These are phyloP conservation scores for Omphaloscelis lunosa DNA, from an alignment of 2,888 invertebrate species.

Conservation along the genomic window DNA sequence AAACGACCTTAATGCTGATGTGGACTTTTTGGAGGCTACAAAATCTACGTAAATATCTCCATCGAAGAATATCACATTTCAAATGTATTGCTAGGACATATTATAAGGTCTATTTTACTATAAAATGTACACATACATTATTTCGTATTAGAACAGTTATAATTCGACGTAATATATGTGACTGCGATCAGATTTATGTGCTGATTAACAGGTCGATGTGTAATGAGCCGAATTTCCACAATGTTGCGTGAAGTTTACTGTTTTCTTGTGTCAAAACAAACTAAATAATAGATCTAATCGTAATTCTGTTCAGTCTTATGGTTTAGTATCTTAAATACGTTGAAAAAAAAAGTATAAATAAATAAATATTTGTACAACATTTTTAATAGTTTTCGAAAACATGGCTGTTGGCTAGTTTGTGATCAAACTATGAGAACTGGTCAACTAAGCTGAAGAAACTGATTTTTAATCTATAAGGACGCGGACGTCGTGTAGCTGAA, in stretches of 20 bases:
- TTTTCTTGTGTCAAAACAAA: conserved; percentile 58
- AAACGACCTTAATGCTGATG: conserved; percentile 35
- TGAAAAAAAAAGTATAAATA: conserved; percentile 26
- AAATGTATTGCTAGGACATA: background rate
- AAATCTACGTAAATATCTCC: background rate
- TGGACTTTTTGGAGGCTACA: background rate
- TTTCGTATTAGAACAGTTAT: conserved; percentile 55
- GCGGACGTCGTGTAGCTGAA: background rate
- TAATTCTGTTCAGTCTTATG: conserved; percentile 30
- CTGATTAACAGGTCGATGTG: conserved; percentile 67
- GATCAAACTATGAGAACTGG: background rate
- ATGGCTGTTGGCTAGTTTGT: background rate
- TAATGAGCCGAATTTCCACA: conserved; percentile 64
- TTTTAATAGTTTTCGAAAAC: background rate
- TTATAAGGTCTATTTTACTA: conserved; percentile 49
- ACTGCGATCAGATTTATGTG: conserved; percentile 69
- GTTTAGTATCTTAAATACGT: conserved; percentile 16
- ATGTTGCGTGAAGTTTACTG: conserved; percentile 58
- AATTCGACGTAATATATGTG: conserved; percentile 67
- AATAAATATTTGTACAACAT: background rate
- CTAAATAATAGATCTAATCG: conserved; percentile 47
- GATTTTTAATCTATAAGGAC: background rate
- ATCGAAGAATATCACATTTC: background rate
- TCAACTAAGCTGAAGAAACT: background rate
- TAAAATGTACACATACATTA: conserved; percentile 2